These are phyloP conservation scores for Chaenodraco wilsoni DNA, from an alignment of 2,797 vertebrate species.

Conservation along the genomic window DNA sequence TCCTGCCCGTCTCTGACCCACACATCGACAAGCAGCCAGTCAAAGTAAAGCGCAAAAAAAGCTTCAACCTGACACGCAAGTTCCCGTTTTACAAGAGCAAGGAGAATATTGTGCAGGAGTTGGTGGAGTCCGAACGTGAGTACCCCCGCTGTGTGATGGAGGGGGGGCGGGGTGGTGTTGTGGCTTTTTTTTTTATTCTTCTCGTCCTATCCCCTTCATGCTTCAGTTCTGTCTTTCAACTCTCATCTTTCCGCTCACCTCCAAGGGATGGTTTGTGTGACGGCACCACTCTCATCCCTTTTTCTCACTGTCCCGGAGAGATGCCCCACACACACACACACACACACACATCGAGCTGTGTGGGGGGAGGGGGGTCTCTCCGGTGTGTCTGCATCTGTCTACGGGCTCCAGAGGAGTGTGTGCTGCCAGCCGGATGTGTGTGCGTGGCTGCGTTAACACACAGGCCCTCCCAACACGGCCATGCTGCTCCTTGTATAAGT, in stretches of 20 bases:
- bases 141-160: slow-evolving; percentile 81
- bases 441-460: slow-evolving; percentile 65
- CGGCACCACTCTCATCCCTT: slow-evolving; percentile 59
- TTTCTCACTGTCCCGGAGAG: slow-evolving; percentile 70
- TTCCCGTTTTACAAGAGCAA: slow-evolving; percentile 99
- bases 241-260: slow-evolving; percentile 77
- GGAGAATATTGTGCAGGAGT: slow-evolving; percentile 99
- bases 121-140: slow-evolving; percentile 98
- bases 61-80: slow-evolving; percentile 99
- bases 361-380: slow-evolving; percentile 58
- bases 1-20: slow-evolving; percentile 84
- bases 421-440: slow-evolving; percentile 56
- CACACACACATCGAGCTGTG: slow-evolving; percentile 27
- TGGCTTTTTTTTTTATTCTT: not conserved
- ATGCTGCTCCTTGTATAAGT: slow-evolving; percentile 51
- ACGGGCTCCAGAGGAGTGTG: slow-evolving; percentile 73
- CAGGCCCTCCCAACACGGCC: slow-evolving; percentile 51
- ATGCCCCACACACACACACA: slow-evolving; percentile 51
- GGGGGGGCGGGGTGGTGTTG: slow-evolving; percentile 1
- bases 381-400: slow-evolving; percentile 69
- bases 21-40: slow-evolving; percentile 90
- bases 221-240: slow-evolving; percentile 76
- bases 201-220: slow-evolving; percentile 68
- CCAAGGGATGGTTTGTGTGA: slow-evolving; percentile 60
- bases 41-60: slow-evolving; percentile 99